Conservation (phyloP, 2,797 vertebrate species). For the Streptopelia turtur region DNA sequence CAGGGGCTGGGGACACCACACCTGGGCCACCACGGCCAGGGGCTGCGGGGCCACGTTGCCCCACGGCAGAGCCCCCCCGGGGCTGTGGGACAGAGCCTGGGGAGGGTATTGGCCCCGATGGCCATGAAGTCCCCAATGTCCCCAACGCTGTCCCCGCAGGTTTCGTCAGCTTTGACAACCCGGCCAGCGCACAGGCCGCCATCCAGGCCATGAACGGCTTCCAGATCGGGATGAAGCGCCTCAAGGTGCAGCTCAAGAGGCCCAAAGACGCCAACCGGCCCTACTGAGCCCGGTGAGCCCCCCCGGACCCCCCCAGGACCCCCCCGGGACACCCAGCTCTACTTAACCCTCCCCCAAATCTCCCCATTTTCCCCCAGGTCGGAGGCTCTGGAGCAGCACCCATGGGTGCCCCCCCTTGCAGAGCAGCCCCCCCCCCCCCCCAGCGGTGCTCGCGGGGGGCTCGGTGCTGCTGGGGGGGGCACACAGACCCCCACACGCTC, state of each 20-base stretch:
- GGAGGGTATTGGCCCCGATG: neutral
- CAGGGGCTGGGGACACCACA: neutral
- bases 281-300: conserved; percentile 82
- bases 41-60: too few species aligned
- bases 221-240: conserved; percentile 97
- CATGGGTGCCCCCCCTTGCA: neutral
- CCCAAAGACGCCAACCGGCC: conserved; percentile 96
- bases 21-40: neutral
- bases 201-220: conserved; percentile 97
- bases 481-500: neutral
- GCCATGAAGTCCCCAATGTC: neutral
- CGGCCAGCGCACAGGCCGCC: conserved; percentile 93
- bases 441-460: neutral
- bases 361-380: neutral
- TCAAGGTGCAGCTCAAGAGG: conserved; percentile 97
- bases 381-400: neutral
- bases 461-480: neutral
- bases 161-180: conserved; percentile 98
- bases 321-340: too few species aligned
- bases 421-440: neutral
- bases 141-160: conserved; percentile 72
- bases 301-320: neutral
- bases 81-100: too few species aligned
- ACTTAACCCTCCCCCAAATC: neutral
- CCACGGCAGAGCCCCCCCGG: too few species aligned